Evolutionary conservation across 2,797 vertebrate genomes (phyloP), one percentile per base, ranked within the genome.

Genomic region (Morus bassanus): DNA sequence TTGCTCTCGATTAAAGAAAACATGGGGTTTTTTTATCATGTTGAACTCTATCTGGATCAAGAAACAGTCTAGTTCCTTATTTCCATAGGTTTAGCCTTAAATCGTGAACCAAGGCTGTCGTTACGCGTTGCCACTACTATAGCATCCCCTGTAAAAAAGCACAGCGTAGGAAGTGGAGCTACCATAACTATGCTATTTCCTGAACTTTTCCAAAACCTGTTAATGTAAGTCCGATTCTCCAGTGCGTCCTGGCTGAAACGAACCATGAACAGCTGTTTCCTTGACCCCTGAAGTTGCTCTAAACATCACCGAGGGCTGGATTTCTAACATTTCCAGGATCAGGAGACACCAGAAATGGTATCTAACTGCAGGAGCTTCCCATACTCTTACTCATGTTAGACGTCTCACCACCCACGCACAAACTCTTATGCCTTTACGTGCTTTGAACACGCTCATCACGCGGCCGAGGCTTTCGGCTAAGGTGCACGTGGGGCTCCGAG

Each of bases 361-460:
- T 6, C 5, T 18, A 33, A 31, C 43, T 24, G 18, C 60, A 19
- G 14, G 10, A 57, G 3, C n/a, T 43, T 23, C 70, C 30, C 2
- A 3, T 6, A 5, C 28, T 22, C 51, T 46, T 13, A 6, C 8
- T 64, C 1, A 0, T 4, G 21, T 27, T 14, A 2, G 31, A 19
- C 7, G 7, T 37, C 33, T 6, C 35, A 5, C 41, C 31, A 28
- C 56, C 15, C n/a, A 11, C 1, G 10, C 39, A 22, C 53, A 54
- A 53, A 39, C n/a, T 12, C 19, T 30, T 25, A 24, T 0, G 21
- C 30, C 33, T 7, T 31, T 21, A 10, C 1, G 0, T 10, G 53
- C 31, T 56, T 18, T 31, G 75, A 35, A 53, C 33, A 15, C 33
- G 6, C 54, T 57, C 31, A 6, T 25, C 51, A 8, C 10, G 1